These are phyloP conservation scores for Tribolium freemani DNA, from an alignment of 2,888 invertebrate genomes.

Conservation along the genomic window DNA sequence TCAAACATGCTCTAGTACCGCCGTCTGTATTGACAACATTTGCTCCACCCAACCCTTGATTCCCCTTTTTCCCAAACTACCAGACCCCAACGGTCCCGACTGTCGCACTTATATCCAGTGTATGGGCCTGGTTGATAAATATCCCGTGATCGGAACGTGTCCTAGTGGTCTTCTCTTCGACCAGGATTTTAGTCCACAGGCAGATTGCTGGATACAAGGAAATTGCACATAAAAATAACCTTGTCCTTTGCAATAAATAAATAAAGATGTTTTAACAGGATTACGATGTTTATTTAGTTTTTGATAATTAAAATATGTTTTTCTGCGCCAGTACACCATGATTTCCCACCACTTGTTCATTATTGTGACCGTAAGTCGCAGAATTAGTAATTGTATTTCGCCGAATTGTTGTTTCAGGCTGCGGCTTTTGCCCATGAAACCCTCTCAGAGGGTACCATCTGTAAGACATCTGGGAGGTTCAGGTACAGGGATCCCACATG, in stretches of 20 bases:
- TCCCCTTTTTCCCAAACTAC: conserved; percentile 34
- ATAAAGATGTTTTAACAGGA: background rate
- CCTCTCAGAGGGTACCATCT: background rate
- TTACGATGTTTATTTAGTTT: background rate
- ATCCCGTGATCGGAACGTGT: conserved; percentile 16
- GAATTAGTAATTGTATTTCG: background rate
- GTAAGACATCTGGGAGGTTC: background rate
- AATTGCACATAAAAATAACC: conserved; percentile 4
- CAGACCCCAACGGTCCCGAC: conserved; percentile 41
- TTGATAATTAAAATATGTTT: background rate
- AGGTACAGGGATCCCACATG: background rate
- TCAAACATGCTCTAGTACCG: conserved; percentile 31
- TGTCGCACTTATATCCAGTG: conserved; percentile 42
- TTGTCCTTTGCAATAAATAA: background rate
- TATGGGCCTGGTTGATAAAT: background rate
- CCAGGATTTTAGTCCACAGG: conserved; percentile 10
- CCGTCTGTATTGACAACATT: conserved; percentile 31
- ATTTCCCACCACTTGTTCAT: background rate
- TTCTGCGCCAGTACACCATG: background rate
- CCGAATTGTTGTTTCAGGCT: background rate
- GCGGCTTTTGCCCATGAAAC: background rate
- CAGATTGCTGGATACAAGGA: conserved; percentile 19
- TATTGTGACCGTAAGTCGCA: background rate
- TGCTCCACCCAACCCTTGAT: conserved; percentile 16
- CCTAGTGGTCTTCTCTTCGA: conserved; percentile 13